Conservation (phyloP, 2,113 vertebrate genomes). For the Hydrochoerus hydrochaeris region DNA sequence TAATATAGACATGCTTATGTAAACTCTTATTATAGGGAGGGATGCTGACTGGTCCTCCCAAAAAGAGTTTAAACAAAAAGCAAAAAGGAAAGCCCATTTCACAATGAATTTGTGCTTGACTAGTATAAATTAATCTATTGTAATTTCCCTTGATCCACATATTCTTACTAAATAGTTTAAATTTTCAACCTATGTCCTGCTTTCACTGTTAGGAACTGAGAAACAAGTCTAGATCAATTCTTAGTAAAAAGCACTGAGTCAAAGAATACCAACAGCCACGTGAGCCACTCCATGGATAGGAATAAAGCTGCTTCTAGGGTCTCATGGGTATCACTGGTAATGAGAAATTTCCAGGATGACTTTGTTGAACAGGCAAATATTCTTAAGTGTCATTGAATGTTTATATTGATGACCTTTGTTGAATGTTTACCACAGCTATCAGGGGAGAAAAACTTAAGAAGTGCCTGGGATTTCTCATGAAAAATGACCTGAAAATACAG, state of each 20-base stretch:
- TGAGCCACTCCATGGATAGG: not conserved
- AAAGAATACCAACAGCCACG: not conserved
- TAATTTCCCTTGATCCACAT: not conserved
- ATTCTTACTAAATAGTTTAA: not conserved
- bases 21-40: not conserved
- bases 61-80: not conserved
- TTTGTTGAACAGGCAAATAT: not conserved
- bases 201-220: not conserved
- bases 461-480: not conserved
- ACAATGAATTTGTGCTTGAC: not conserved
- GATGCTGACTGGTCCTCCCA: not conserved
- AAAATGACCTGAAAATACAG: not conserved
- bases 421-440: not conserved
- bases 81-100: not conserved
- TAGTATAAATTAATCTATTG: not conserved
- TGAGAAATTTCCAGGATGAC: not conserved
- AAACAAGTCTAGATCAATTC: not conserved
- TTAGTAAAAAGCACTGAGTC: not conserved
- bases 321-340: not conserved
- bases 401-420: not conserved
- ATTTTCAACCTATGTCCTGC: not conserved
- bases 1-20: not conserved
- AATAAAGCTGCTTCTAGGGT: not conserved
- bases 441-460: not conserved
- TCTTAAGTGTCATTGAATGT: not conserved